Conservation (phyloP, 2,797 vertebrate genomes). For the Intellagama lesueurii region DNA sequence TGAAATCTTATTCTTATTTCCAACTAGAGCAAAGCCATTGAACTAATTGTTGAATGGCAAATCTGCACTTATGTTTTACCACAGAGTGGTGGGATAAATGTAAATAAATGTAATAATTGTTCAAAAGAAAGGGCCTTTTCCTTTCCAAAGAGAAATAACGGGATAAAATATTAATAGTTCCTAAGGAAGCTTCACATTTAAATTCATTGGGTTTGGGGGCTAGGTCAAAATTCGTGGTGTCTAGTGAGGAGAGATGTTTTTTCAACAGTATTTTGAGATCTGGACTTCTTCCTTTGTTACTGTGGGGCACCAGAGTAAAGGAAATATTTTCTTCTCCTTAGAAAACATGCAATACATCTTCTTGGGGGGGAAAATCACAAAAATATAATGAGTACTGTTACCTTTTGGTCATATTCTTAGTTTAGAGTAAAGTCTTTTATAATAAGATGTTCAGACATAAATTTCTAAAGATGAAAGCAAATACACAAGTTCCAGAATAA, state of each 20-base stretch:
- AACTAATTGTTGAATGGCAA: too few species aligned
- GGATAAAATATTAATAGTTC: background rate
- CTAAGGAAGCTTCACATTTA: background rate
- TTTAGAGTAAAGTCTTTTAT: slow-evolving; percentile 38
- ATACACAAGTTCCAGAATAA: slow-evolving; percentile 71
- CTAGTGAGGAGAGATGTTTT: background rate
- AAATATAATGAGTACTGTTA: slow-evolving; percentile 20
- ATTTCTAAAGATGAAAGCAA: slow-evolving; percentile 50
- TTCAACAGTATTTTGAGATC: background rate
- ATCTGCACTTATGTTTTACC: too few species aligned
- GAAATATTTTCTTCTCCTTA: background rate
- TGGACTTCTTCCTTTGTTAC: background rate
- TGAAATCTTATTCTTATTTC: too few species aligned
- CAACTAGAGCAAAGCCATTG: too few species aligned
- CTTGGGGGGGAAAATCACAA: background rate
- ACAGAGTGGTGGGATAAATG: background rate
- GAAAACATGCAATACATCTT: background rate
- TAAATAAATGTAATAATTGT: background rate
- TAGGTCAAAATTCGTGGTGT: background rate
- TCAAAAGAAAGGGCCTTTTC: background rate
- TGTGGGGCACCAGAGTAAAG: background rate
- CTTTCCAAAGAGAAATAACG: background rate
- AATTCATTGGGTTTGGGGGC: background rate
- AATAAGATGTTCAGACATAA: slow-evolving; percentile 49
- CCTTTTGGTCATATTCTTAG: slow-evolving; percentile 2